phyloP scores from a whole-genome alignment of 2,113 vertebrate genomes.

The Fulmarus glacialis region DNA sequence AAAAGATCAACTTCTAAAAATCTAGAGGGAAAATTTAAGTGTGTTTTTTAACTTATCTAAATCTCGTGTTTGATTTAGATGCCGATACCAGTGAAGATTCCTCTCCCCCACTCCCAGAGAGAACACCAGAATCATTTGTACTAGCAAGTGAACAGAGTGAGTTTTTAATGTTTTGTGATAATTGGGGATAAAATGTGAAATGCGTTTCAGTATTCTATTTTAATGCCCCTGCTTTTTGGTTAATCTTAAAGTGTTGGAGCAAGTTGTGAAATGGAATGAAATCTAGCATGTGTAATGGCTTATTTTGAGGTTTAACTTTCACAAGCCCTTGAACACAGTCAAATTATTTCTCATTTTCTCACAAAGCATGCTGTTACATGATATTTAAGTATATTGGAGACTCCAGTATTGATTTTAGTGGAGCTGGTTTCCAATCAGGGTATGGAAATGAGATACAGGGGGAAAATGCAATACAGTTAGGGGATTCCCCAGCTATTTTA shows the following conservation, averaged over 20 bases:
- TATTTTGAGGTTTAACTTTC: background rate
- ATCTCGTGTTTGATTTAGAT: conserved; percentile 82
- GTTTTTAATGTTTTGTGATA: conserved; percentile 40
- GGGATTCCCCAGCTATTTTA: background rate
- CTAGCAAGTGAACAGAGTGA: conserved; percentile 89
- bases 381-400: background rate
- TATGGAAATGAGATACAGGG: background rate
- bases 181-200: background rate
- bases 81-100: conserved; percentile 87
- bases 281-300: background rate
- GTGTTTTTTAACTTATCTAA: conserved; percentile 18
- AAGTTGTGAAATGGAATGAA: background rate
- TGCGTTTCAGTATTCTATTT: background rate
- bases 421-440: background rate
- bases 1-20: background rate
- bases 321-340: background rate
- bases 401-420: background rate
- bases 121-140: conserved; percentile 93
- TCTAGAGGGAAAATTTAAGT: background rate
- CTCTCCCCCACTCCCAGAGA: conserved; percentile 89
- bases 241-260: background rate
- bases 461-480: background rate
- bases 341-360: background rate
- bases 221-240: background rate
- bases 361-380: background rate